Conservation (phyloP, 1,140 invertebrate genomes). For the Diorhabda elongata region DNA sequence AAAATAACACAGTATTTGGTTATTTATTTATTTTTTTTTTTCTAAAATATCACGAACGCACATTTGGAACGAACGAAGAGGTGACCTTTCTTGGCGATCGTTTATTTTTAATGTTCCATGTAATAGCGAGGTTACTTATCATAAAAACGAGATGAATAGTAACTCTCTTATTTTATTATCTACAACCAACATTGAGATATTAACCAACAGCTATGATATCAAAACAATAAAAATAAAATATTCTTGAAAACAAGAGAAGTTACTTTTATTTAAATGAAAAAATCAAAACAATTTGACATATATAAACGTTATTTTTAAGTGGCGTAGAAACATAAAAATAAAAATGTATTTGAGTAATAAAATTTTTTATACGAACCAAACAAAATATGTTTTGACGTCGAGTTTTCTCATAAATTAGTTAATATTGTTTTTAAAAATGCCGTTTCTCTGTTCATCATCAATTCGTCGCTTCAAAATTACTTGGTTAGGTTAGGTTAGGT, state of each 20-base stretch:
- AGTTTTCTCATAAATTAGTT: no score
- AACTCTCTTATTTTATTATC: not conserved
- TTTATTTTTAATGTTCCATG: not conserved
- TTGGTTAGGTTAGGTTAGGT: no score
- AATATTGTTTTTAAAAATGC: no score
- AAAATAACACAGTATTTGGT: not conserved
- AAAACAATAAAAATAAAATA: not conserved
- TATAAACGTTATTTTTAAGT: not conserved
- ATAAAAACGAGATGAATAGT: slow-evolving; percentile 1
- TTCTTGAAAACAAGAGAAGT: not conserved
- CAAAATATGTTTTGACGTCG: no score
- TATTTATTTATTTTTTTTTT: not conserved
- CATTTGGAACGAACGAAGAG: not conserved
- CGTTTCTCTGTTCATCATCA: no score
- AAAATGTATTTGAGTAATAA: not conserved
- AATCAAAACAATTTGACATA: not conserved
- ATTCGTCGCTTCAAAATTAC: no score
- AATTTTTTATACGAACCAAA: no score
- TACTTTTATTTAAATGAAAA: not conserved
- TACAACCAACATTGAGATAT: not conserved
- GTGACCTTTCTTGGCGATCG: not conserved
- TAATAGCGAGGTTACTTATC: not conserved
- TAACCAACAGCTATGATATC: not conserved
- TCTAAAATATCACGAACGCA: not conserved
- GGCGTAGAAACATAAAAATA: not conserved